Evolutionary conservation across 1,140 invertebrate genomes (phyloP), one percentile per base, ranked within the genome.

Genomic region (Epicauta chinensis): DNA sequence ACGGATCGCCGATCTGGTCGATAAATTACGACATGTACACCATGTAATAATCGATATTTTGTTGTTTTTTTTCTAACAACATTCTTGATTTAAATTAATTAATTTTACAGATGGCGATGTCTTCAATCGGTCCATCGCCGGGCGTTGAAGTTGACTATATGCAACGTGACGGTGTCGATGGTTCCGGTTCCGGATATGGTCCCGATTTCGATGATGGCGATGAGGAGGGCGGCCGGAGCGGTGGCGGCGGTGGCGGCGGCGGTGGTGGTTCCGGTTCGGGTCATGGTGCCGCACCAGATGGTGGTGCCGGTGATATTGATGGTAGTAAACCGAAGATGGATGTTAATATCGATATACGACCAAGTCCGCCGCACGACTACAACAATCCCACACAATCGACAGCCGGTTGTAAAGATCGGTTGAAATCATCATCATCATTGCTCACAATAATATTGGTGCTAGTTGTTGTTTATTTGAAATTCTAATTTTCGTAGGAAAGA

Each of bases 21-120:
- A 83, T 63, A 79, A 81, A 69, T 70, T 83, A 53, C 71, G 80
- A 64, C 78, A 81, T 65, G 79, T 82, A 59, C 76, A 78, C 71
- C 75, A 81, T 72, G 81, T 82, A 65, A 72, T 51, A 12, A 38
- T 36, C 12, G 39, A 36, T n/a, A n/a, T n/a, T n/a, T n/a, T n/a
- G n/a, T n/a, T n/a, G n/a, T n/a, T n/a, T n/a, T n/a, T n/a, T n/a
- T n/a, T n/a, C n/a, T n/a, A n/a, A n/a, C n/a, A n/a, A n/a, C n/a
- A n/a, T n/a, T n/a, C 9, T 47, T 38, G 11, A 10, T 31, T 53
- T 30, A 38, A 47, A 15, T 37, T 53, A 6, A 43, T 43, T 55
- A 29, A 49, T 49, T 14, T 58, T 55, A 11, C 41, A 71, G 67
- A 66, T 67, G 61, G 67, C 67, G 2, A 51, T 68, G 37, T 57